Percentiles rank a stretch among this genome's conserved stretches.
Conservation (phyloP, 37 sponge, comb jelly and placozoan species). For the Haliclona indistincta region DNA sequence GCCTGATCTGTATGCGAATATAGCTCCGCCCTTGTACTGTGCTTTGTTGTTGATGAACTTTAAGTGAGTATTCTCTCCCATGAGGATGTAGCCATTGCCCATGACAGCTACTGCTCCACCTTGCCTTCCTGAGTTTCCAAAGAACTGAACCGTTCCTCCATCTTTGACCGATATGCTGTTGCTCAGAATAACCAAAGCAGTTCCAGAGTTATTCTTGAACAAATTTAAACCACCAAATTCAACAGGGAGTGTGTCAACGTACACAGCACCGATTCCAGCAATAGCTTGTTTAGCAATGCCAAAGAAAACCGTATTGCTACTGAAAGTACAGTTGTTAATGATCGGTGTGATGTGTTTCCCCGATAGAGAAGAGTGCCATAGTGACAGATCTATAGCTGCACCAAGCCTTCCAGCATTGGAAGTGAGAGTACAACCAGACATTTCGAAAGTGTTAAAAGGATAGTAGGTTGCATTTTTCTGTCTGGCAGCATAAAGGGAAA, state of each 20-base stretch:
- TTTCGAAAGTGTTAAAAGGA: neutral
- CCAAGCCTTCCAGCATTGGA: constrained; percentile 24
- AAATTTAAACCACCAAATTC: constrained; percentile 1
- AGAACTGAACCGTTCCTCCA: neutral
- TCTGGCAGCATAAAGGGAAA: constrained; percentile 24
- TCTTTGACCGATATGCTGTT: neutral
- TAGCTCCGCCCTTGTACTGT: constrained; percentile 26
- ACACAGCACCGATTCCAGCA: constrained; percentile 23
- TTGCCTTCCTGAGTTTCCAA: constrained; percentile 5
- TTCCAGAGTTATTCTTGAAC: constrained; percentile 29
- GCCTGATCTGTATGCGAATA: constrained; percentile 1
- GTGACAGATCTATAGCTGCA: constrained; percentile 29
- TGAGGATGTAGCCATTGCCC: constrained; percentile 16
- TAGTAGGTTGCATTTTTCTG: neutral
- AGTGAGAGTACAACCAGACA: neutral
- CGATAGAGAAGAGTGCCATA: constrained; percentile 20
- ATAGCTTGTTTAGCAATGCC: neutral
- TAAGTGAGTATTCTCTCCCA: neutral
- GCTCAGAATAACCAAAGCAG: constrained; percentile 24
- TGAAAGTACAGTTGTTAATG: neutral
- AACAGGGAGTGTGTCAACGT: constrained; percentile 27
- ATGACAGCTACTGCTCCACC: constrained; percentile 42
- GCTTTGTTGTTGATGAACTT: constrained; percentile 14
- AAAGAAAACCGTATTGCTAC: neutral
- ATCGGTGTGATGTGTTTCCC: neutral